Percentiles rank a stretch among this genome's conserved stretches.
Conservation (phyloP, 2,797 vertebrate genomes). For the Sarcoramphus papa region DNA sequence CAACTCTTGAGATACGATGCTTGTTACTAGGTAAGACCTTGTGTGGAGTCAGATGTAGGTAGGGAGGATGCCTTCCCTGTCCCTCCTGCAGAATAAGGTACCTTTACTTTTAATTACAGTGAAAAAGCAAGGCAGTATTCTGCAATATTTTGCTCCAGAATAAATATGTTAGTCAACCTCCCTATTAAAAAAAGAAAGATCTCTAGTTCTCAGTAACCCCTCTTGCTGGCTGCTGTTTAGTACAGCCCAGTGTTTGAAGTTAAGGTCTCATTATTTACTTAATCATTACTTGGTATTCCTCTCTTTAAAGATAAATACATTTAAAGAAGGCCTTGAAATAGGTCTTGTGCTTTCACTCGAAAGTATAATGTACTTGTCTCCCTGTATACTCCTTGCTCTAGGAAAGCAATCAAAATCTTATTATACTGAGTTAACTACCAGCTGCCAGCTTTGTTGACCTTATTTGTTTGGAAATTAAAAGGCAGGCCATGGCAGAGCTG, state of each 20-base stretch:
- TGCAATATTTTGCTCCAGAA: not conserved
- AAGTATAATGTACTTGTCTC: not conserved
- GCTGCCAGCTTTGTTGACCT: constrained; percentile 39
- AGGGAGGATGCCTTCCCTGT: not conserved
- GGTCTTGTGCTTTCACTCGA: not conserved
- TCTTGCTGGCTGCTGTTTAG: not conserved
- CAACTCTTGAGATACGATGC: rapidly evolving
- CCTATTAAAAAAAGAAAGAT: not conserved
- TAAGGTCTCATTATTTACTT: constrained; percentile 9
- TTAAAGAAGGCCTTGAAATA: constrained; percentile 18
- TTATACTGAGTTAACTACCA: constrained; percentile 40
- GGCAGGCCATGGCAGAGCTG: not conserved
- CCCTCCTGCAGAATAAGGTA: not conserved
- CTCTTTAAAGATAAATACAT: not conserved
- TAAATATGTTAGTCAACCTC: rapidly evolving
- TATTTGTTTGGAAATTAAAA: constrained; percentile 49
- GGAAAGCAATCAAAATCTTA: constrained; percentile 56
- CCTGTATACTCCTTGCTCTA: not conserved
- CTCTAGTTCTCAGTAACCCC: not conserved
- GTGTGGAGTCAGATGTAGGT: not conserved
- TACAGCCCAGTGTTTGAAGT: not conserved
- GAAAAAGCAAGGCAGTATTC: not conserved
- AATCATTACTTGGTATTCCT: not conserved
- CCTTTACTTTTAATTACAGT: not conserved
- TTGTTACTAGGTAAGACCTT: not conserved